These are phyloP conservation scores for Hylaeus volcanicus DNA, from an alignment of 1,140 invertebrate genomes.

Conservation along the genomic window DNA sequence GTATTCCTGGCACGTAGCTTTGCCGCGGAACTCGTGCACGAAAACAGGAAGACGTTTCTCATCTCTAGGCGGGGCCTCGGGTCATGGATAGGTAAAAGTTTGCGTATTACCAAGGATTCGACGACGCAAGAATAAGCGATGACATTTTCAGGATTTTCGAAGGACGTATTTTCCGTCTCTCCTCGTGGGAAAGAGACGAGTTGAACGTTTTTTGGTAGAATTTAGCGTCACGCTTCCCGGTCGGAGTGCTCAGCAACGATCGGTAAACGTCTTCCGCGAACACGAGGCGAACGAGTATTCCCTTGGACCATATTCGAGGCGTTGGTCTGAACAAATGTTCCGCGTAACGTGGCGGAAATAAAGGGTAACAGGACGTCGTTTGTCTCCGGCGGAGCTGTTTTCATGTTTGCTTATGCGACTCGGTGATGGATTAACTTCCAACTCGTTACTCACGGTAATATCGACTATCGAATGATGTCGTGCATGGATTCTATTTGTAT, in stretches of 20 bases:
- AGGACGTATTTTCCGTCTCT: background rate
- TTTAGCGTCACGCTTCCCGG: background rate
- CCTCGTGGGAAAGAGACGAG: background rate
- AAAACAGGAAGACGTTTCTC: slow-evolving; percentile 41
- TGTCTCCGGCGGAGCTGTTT: background rate
- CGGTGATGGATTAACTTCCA: too few species aligned
- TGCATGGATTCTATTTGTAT: too few species aligned
- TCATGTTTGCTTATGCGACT: background rate
- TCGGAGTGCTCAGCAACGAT: too few species aligned
- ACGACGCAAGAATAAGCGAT: background rate
- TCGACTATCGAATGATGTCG: too few species aligned
- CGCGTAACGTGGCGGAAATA: background rate
- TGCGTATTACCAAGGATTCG: slow-evolving; percentile 12
- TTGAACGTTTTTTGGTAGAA: background rate
- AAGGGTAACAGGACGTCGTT: background rate
- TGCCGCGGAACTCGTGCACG: slow-evolving; percentile 31
- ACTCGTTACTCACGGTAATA: too few species aligned
- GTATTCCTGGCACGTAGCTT: slow-evolving; percentile 24
- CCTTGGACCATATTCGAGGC: background rate
- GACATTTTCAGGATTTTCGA: background rate
- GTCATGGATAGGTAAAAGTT: background rate
- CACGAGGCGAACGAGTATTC: too few species aligned
- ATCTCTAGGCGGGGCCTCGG: background rate
- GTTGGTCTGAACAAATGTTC: background rate
- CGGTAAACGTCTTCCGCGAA: too few species aligned